phyloP scores from a whole-genome alignment of 2,797 vertebrate genomes.

The Sebastes minor region DNA sequence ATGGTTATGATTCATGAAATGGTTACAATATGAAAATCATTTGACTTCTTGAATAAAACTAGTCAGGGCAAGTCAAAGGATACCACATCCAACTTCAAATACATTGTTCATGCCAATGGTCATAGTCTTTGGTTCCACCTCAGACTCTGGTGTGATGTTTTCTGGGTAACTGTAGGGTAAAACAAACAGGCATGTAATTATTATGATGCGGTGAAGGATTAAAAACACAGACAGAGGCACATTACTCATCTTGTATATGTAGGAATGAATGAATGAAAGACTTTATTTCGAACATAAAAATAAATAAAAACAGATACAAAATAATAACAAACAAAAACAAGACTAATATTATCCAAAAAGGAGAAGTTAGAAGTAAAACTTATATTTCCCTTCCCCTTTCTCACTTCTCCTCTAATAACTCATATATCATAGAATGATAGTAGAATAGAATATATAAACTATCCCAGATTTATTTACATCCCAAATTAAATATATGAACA shows the following conservation, averaged over 20 bases:
- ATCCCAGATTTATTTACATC: too few relatives aligned
- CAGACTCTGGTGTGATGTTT: slow-evolving; percentile 89
- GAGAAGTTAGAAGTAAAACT: too few relatives aligned
- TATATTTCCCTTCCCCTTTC: too few relatives aligned
- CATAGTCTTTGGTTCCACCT: slow-evolving; percentile 94
- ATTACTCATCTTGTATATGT: too few relatives aligned
- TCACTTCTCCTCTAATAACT: too few relatives aligned
- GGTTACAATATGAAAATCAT: background rate
- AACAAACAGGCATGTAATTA: background rate
- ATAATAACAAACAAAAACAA: too few relatives aligned
- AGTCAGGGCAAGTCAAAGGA: slow-evolving; percentile 61
- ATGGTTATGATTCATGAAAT: background rate
- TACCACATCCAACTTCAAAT: slow-evolving; percentile 98
- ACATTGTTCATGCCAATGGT: slow-evolving; percentile 96
- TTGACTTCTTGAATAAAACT: background rate
- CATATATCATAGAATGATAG: too few relatives aligned
- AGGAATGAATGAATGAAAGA: background rate
- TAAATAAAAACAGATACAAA: too few relatives aligned
- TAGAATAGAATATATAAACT: too few relatives aligned
- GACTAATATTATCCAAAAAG: too few relatives aligned
- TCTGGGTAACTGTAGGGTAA: slow-evolving; percentile 86
- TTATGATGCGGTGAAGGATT: background rate
- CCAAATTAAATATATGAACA: too few relatives aligned
- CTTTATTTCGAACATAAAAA: too few relatives aligned
- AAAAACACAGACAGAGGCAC: background rate